Evolutionary conservation across 53 echinoderm and acorn worm genomes (phyloP).

Genomic region (Holothuria scabra): DNA sequence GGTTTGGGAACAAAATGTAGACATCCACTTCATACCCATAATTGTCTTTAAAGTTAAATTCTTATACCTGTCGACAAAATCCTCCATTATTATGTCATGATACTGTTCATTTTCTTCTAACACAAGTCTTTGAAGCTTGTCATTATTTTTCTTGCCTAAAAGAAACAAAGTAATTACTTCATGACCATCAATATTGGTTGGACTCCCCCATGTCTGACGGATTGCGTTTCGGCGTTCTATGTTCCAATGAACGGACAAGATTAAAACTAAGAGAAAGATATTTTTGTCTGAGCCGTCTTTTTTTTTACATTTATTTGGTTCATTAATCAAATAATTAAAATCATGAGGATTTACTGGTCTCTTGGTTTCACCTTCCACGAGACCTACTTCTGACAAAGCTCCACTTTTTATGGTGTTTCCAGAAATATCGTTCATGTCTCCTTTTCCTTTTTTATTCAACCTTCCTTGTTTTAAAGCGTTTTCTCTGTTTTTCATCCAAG

Average conservation of each 20-base stretch:
- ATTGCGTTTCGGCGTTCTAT: slow-evolving; percentile 93
- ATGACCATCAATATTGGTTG: slow-evolving; percentile 59
- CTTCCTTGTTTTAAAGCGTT: too few relatives aligned
- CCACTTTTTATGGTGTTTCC: not conserved
- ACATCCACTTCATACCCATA: too few relatives aligned
- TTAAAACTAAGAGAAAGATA: slow-evolving; percentile 79
- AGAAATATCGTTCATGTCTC: too few relatives aligned
- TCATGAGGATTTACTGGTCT: slow-evolving; percentile 73
- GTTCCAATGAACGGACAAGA: slow-evolving; percentile 74
- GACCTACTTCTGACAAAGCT: not conserved
- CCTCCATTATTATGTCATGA: slow-evolving; percentile 92
- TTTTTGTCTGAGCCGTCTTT: slow-evolving; percentile 62
- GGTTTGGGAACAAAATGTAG: too few relatives aligned
- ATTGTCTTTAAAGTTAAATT: slow-evolving; percentile 92
- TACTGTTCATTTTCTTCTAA: slow-evolving; percentile 75
- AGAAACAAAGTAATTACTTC: slow-evolving; percentile 78
- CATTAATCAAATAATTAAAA: slow-evolving; percentile 76
- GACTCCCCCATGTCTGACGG: slow-evolving; percentile 88
- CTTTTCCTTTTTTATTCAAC: too few relatives aligned
- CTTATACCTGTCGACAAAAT: slow-evolving; percentile 91
- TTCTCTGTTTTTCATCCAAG: too few relatives aligned
- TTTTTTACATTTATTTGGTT: slow-evolving; percentile 83
- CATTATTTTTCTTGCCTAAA: slow-evolving; percentile 72
- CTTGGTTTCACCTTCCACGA: not conserved
- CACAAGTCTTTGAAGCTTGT: slow-evolving; percentile 67